Conservation (phyloP, 37 sponge, comb jelly and placozoan genomes). For the Axinella damicornis region DNA sequence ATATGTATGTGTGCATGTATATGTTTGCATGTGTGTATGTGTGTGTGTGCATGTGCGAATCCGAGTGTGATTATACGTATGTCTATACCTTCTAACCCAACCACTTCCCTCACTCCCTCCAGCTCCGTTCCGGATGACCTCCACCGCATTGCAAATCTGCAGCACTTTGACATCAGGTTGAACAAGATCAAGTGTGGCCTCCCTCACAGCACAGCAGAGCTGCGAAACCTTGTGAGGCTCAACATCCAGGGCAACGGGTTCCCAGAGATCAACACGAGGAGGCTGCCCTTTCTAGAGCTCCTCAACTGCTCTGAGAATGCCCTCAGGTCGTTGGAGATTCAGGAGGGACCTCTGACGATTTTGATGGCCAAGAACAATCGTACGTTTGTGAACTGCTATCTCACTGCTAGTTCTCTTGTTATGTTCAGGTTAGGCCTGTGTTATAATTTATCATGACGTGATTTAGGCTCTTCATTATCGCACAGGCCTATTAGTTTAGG, state of each 20-base stretch:
- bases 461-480: too few species aligned
- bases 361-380: constrained; percentile 76
- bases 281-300: constrained; percentile 21
- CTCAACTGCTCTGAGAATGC: constrained; percentile 58
- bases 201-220: constrained; percentile 22
- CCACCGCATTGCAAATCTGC: constrained; percentile 49
- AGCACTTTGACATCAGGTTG: constrained; percentile 75
- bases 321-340: constrained; percentile 43
- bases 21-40: too few species aligned
- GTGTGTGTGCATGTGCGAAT: too few species aligned
- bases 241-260: constrained; percentile 63
- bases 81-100: background rate
- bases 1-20: too few species aligned
- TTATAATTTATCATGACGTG: too few species aligned
- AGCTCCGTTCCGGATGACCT: constrained; percentile 77
- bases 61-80: too few species aligned
- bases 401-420: too few species aligned
- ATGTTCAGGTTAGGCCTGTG: too few species aligned
- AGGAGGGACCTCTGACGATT: constrained; percentile 50
- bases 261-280: constrained; percentile 28
- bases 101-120: background rate
- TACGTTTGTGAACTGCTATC: too few species aligned
- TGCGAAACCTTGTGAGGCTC: constrained; percentile 51
- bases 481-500: too few species aligned
- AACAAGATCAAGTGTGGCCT: constrained; percentile 58